Evolutionary conservation across 2,888 invertebrate genomes (phyloP), one percentile per base, ranked within the genome.

Genomic region (Pasiphila rectangulata): DNA sequence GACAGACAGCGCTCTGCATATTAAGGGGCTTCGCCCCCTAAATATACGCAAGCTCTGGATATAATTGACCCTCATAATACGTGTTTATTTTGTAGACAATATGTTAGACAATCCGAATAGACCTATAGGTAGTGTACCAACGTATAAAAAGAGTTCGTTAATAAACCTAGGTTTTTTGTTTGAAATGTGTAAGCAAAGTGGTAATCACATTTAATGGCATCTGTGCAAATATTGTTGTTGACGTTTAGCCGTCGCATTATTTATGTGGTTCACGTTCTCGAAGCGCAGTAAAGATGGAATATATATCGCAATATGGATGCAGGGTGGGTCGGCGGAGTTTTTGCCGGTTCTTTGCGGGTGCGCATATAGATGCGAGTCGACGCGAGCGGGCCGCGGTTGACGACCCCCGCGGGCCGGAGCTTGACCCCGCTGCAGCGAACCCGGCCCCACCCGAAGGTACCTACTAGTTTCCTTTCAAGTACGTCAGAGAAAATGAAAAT

Each of bases 311-410:
- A 61, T 68, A 72, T 74, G 59, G 71, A 73, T 75, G 71, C 63
- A 69, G 64, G 63, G 62, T 60, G 59, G 61, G 54, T 27, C 57
- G 60, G 61, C 63, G 56, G 59, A 58, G 75, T 81, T 82, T 83
- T 83, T 83, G 79, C 76, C 46, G 69, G 56, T 15, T 27, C 40
- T 43, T 24, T 39, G 49, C 64, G 64, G 67, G 63, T 65, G 73
- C 72, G 80, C 79, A 80, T 79, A 81, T 75, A 78, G 76, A 82
- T 79, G 77, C 62, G 73, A 59, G 57, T 61, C 66, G 67, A 66
- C 64, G 58, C 45, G 42, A 35, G 58, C 54, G 55, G 59, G 51
- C 54, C 48, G 51, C 70, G 75, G 75, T 56, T 75, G 75, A 73
- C 83, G 82, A 83, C 82, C 83, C 73, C 69, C 68, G 64, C 52